Base-by-base conservation (phyloP, 2,888 invertebrate genomes). In the Tenthredo amoena region DNA sequence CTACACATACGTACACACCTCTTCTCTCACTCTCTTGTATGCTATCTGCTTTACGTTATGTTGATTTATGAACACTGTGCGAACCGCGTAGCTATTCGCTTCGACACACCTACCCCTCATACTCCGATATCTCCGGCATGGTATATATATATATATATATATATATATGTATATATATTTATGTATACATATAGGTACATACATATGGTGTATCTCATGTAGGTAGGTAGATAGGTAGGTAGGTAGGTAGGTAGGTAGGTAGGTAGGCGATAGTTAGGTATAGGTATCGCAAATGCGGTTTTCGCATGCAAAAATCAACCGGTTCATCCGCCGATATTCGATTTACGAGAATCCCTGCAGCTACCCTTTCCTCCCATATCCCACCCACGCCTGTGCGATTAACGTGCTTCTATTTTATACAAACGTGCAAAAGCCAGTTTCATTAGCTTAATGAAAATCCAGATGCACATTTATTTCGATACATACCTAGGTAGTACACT, bases 61-160 rank as follows among this genome's bases (percentile, higher is more conserved):
- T 91, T 92, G 92, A 92, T 92, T 92, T 92, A 92, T 89, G 91
- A 81, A 37, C 21, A 81, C 58, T 81, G 81, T 7, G 62, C 62
- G 62, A 31, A 81, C 37, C 40, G 72, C 72, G 72, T 43, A 74
- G n/a, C 58, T 62, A 62, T 81, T 62, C 81, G 77, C 50, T 31
- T 62, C 40, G 81, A 40, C 81, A 62, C 58, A 81, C 40, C 81
- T 62, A 37, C 37, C 21, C 62, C 37, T 21, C 37, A 34, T 31
- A 47, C 74, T 31, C 21, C 74, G 40, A 26, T 43, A 10, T 26
- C 43, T 72, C 21, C 40, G n/a, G 7, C n/a, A 40, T 21, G 12
- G 18, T n/a, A 18, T n/a, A 18, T n/a, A 9, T n/a, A 9, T 40
- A 12, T 47, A 47, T 12, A n/a, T n/a, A 18, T n/a, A 18, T n/a